phyloP scores from a whole-genome alignment of 1,140 invertebrate genomes.

The Drosophila tropicalis region DNA sequence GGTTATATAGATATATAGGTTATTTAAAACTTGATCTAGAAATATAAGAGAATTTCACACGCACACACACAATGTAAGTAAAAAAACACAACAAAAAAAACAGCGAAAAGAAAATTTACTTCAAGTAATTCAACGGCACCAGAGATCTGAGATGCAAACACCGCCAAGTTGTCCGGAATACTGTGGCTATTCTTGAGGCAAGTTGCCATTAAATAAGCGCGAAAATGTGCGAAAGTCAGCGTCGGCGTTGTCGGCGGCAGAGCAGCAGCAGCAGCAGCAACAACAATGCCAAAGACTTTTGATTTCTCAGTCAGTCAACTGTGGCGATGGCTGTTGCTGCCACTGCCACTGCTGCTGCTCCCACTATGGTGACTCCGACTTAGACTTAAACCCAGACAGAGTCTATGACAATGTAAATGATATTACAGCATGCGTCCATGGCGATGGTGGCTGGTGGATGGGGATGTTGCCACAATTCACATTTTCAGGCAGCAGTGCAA shows the following conservation, averaged over 20 bases:
- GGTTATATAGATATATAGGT: conserved; percentile 6
- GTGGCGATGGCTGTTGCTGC: conserved; percentile 30
- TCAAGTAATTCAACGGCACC: conserved; percentile 73
- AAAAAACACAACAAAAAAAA: conserved; percentile 30
- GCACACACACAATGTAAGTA: conserved; percentile 11
- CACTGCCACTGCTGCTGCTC: conserved; percentile 1
- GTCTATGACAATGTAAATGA: conserved; percentile 57
- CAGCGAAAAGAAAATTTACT: conserved; percentile 50
- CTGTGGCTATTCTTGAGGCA: conserved; percentile 80
- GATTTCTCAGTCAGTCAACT: conserved; percentile 71
- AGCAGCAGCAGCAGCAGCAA: conserved; percentile 27
- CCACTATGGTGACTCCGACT: conserved; percentile 32
- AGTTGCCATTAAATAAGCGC: conserved; percentile 80
- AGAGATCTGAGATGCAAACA: conserved; percentile 63
- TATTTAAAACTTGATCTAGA: conserved; percentile 47
- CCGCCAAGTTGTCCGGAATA: conserved; percentile 82
- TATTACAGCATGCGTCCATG: conserved; percentile 59
- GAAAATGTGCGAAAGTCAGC: conserved; percentile 47
- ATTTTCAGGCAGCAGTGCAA: conserved; percentile 47
- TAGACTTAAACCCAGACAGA: conserved; percentile 19
- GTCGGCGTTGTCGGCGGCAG: conserved; percentile 32
- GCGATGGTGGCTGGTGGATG: conserved; percentile 1
- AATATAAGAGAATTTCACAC: conserved; percentile 36
- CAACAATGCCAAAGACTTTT: conserved; percentile 57
- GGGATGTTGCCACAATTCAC: conserved; percentile 65